Base-by-base conservation (phyloP, 1,140 invertebrate species). In the Trachelipus rathkii region DNA sequence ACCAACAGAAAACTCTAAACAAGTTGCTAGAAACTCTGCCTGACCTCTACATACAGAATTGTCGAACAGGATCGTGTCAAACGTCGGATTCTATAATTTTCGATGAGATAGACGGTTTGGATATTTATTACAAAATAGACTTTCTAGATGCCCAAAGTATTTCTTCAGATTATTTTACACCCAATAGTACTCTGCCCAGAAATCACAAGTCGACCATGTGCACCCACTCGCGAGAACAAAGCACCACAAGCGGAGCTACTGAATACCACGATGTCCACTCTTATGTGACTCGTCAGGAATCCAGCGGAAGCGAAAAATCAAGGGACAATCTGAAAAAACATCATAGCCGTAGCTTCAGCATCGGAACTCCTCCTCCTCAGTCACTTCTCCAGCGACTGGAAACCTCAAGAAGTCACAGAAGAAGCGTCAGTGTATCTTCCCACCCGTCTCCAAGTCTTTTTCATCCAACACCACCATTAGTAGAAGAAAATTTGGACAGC, bases 1-100 rank as follows among this genome's bases (percentile, higher is more conserved):
- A 95, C 82, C 94, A 96, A 84, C 95, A 97, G 84, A 93, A 95
- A 84, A 95, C 95, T 5, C 85, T 98, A 9, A 95, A 96, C 85
- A 97, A 97, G 84, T 91, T 98, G 0, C 84, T 98, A 46, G 95
- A 98, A 84, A 96, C 95, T 83, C 87, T 98, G 80, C 95, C 95
- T n/a, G 93, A 90, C 82, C 86, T 95, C 10, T 93, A 97, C 85
- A 92, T 97, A 79, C 95, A 97, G 84, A 96, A 95, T 84, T 95
- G 95, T 83, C 90, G 93, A 53, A 92, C 91, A 77, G 94, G 94
- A 10, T 92, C 92, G 0, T 95, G 93, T 85, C 90, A 92, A 0
- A 86, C 91, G 15, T 91, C 91, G 74, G 93, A 95, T 82, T 93
- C 92, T 0, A 84, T 86, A 79, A 81, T 87, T 13, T 86, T 85